Conservation (phyloP, 2,113 vertebrate species). For the Megaceryle maxima region DNA sequence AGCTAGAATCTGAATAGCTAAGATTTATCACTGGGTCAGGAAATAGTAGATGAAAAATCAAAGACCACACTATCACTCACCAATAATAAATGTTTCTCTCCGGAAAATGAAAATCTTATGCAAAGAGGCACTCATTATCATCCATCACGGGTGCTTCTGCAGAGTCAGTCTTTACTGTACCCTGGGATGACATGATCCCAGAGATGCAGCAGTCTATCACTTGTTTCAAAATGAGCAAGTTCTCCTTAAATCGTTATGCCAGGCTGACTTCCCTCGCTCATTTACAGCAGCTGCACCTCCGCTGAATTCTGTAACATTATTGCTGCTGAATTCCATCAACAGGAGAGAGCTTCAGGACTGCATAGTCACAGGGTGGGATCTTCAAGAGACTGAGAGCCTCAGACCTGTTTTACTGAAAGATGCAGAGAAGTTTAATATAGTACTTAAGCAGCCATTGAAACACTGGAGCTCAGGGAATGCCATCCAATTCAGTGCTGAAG, state of each 20-base stretch:
- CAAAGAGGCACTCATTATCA: constrained; percentile 11
- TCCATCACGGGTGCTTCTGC: neutral
- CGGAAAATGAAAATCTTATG: neutral
- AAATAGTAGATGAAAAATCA: neutral
- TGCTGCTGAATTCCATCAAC: neutral
- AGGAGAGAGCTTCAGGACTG: neutral
- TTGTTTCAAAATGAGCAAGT: neutral
- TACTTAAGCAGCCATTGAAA: neutral
- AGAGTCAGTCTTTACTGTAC: neutral
- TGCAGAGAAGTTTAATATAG: neutral
- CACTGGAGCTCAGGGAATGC: neutral
- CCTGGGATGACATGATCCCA: neutral
- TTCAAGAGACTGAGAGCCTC: neutral
- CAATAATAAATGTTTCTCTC: neutral
- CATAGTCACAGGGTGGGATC: neutral
- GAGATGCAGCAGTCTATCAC: neutral
- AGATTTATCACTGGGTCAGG: neutral
- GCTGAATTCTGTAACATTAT: neutral
- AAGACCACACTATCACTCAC: neutral
- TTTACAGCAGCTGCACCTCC: neutral
- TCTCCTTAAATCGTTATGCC: neutral
- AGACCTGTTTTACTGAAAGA: neutral
- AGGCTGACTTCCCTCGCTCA: neutral
- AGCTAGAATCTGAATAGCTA: neutral
- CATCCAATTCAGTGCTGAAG: neutral